A percentile compares a stretch with the other conserved stretches of the same genome.
Conservation (phyloP, 2,797 vertebrate genomes). For the Myotis vivesi region DNA sequence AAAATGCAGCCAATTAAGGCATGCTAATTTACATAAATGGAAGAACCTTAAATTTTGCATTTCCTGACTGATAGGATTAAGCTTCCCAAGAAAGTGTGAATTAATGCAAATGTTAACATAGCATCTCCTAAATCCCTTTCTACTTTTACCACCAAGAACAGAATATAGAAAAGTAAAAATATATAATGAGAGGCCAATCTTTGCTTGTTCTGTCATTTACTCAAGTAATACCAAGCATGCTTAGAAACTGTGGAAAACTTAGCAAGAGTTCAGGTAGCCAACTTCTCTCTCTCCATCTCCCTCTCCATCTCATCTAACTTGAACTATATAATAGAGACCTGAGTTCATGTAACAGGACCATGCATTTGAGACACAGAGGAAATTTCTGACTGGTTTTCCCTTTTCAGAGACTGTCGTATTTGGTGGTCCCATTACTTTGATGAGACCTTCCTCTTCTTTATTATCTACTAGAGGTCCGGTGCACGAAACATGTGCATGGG, state of each 20-base stretch:
- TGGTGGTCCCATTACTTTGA: neutral
- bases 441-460: neutral
- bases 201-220: constrained; percentile 61
- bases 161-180: constrained; percentile 79
- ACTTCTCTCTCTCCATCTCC: neutral
- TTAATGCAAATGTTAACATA: constrained; percentile 78
- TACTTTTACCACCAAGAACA: constrained; percentile 75
- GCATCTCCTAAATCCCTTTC: constrained; percentile 77
- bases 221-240: constrained; percentile 56
- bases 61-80: constrained; percentile 77
- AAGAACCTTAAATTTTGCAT: constrained; percentile 73
- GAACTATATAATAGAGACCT: neutral
- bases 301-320: neutral
- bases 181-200: constrained; percentile 64
- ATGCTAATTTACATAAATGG: constrained; percentile 67
- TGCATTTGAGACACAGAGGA: neutral
- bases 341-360: neutral
- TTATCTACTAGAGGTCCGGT: neutral
- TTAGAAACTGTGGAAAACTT: constrained; percentile 52
- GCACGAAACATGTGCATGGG: no score
- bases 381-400: neutral
- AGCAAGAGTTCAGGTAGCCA: constrained; percentile 51
- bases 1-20: constrained; percentile 71
- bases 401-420: neutral
- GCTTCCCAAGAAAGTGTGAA: constrained; percentile 77